A percentile compares a stretch with the other conserved stretches of the same genome.
Conservation (phyloP, 2,113 vertebrate species). For the Takifugu bimaculatus region DNA sequence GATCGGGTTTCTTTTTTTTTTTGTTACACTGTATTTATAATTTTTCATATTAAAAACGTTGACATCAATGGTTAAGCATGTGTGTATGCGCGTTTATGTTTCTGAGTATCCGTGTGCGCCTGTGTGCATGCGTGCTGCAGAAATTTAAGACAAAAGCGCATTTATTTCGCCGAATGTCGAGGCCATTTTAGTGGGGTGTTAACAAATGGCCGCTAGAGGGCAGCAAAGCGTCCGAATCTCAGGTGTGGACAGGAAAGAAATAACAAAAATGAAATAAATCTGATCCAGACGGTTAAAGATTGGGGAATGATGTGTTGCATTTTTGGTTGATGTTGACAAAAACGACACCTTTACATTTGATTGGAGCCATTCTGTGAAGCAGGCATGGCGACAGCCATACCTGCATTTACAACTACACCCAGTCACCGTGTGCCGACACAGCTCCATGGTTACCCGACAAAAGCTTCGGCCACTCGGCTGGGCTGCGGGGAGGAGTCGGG, state of each 20-base stretch:
- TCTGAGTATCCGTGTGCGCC: too few species aligned
- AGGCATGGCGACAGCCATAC: background rate
- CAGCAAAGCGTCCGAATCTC: slow-evolving; percentile 42
- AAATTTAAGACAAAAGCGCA: background rate
- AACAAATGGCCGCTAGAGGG: slow-evolving; percentile 54
- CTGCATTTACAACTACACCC: slow-evolving; percentile 16
- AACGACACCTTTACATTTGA: background rate
- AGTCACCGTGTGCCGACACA: slow-evolving; percentile 10
- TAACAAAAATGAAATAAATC: background rate
- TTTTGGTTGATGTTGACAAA: background rate
- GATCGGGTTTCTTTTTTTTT: too few species aligned
- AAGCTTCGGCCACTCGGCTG: slow-evolving; percentile 38
- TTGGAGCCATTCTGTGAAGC: background rate
- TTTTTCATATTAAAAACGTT: too few species aligned
- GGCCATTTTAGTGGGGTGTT: slow-evolving; percentile 2
- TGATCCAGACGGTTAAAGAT: background rate
- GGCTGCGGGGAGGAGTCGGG: slow-evolving; percentile 14
- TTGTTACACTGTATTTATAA: too few species aligned
- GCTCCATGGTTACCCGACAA: slow-evolving; percentile 52
- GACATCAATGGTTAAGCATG: too few species aligned
- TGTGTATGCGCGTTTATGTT: too few species aligned
- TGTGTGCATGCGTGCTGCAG: too few species aligned
- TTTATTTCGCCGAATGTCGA: background rate
- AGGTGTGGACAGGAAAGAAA: background rate
- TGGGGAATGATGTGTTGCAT: slow-evolving; percentile 11